Conservation (phyloP, 2,888 invertebrate species). For the Anaspis maculata region DNA sequence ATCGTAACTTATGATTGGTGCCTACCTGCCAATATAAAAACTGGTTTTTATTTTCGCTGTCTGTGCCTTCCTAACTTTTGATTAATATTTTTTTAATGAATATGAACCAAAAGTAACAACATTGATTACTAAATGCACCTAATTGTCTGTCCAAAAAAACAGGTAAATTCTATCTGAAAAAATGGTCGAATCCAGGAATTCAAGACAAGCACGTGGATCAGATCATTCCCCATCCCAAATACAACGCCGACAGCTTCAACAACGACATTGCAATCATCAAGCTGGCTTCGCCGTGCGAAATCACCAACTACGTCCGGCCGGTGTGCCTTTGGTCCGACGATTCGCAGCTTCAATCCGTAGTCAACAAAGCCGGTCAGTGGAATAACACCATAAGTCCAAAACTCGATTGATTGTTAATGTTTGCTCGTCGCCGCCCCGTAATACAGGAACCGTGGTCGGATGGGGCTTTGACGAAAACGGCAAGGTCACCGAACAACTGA, state of each 20-base stretch:
- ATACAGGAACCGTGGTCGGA: slow-evolving; percentile 38
- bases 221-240: slow-evolving; percentile 33
- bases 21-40: too few relatives aligned
- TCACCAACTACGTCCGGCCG: slow-evolving; percentile 36
- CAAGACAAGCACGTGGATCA: slow-evolving; percentile 34
- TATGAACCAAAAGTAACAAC: too few relatives aligned
- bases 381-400: too few relatives aligned
- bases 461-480: slow-evolving; percentile 53
- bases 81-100: too few relatives aligned
- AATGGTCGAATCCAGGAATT: slow-evolving; percentile 35
- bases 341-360: slow-evolving; percentile 20
- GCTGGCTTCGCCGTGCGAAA: slow-evolving; percentile 24
- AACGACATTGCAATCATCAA: slow-evolving; percentile 37
- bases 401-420: too few relatives aligned
- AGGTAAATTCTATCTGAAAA: slow-evolving; percentile 37
- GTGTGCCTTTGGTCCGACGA: slow-evolving; percentile 34
- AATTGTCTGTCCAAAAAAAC: too few relatives aligned
- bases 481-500: slow-evolving; percentile 49
- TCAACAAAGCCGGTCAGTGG: slow-evolving; percentile 26
- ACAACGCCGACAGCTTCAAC: slow-evolving; percentile 29
- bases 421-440: too few relatives aligned
- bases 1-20: too few relatives aligned
- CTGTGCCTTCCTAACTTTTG: too few relatives aligned
- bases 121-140: too few relatives aligned
- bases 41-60: too few relatives aligned